Evolutionary conservation across 2,888 invertebrate species (phyloP).

Genomic region (Villa cingulata): DNA sequence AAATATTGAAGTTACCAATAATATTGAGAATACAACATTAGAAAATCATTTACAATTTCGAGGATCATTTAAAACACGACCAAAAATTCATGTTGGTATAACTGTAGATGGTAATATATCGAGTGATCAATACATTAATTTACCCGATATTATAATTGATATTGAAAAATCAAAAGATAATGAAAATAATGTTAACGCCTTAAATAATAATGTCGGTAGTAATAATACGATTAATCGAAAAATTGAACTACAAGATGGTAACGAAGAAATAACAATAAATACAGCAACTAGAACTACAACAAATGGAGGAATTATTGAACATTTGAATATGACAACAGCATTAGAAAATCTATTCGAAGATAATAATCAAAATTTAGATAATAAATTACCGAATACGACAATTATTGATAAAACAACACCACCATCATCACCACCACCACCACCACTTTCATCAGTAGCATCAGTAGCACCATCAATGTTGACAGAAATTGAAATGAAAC

Average conservation of each 20-base stretch:
- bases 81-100: constrained; percentile 22
- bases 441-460: no score
- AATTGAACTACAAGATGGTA: neutral
- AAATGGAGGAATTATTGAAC: neutral
- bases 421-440: no score
- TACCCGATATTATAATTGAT: constrained; percentile 35
- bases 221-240: neutral
- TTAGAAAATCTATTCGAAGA: neutral
- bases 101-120: constrained; percentile 21
- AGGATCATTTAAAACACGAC: constrained; percentile 14
- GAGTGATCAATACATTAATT: constrained; percentile 25
- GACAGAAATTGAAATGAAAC: no score
- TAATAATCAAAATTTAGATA: neutral
- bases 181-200: neutral
- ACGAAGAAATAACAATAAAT: neutral
- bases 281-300: neutral
- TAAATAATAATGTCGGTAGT: neutral
- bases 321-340: neutral
- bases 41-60: constrained; percentile 18
- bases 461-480: no score
- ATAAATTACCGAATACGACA: neutral
- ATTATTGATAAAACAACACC: no score
- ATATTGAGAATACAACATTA: constrained; percentile 2
- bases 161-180: constrained; percentile 27
- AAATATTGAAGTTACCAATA: neutral